Percentiles rank a stretch among this genome's conserved stretches.
Evolutionary conservation across 2,113 vertebrate genomes (phyloP).

Genomic region (Callaeas wilsoni): DNA sequence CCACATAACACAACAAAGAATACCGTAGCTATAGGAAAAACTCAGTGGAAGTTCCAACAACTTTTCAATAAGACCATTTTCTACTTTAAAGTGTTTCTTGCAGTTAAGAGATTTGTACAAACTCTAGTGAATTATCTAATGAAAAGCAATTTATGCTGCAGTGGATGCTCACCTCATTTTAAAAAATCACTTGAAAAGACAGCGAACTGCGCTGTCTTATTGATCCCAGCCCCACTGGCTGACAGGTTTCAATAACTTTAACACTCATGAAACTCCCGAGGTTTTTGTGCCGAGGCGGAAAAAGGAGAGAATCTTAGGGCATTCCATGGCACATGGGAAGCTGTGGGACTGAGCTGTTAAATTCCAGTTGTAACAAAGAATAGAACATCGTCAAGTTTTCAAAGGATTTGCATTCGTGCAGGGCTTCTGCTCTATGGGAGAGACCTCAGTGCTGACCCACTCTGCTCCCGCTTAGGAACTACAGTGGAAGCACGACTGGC

Average conservation of each 20-base stretch:
- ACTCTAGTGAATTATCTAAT: background rate
- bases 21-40: background rate
- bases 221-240: background rate
- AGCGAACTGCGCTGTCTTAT: rapidly evolving
- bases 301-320: background rate
- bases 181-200: background rate
- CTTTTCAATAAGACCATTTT: rapidly evolving
- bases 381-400: rapidly evolving
- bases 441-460: background rate
- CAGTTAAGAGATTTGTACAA: background rate
- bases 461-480: background rate
- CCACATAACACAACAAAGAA: background rate
- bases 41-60: background rate
- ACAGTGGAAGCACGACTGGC: background rate
- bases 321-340: background rate
- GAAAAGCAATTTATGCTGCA: background rate
- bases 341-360: background rate
- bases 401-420: background rate
- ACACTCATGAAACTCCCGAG: background rate
- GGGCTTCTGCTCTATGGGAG: rapidly evolving
- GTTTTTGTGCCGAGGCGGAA: background rate
- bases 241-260: background rate
- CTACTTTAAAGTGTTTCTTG: background rate
- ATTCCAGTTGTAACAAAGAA: background rate
- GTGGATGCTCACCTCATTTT: background rate